Conservation (phyloP, 2,113 vertebrate genomes). For the Gallinago paraguaiae region DNA sequence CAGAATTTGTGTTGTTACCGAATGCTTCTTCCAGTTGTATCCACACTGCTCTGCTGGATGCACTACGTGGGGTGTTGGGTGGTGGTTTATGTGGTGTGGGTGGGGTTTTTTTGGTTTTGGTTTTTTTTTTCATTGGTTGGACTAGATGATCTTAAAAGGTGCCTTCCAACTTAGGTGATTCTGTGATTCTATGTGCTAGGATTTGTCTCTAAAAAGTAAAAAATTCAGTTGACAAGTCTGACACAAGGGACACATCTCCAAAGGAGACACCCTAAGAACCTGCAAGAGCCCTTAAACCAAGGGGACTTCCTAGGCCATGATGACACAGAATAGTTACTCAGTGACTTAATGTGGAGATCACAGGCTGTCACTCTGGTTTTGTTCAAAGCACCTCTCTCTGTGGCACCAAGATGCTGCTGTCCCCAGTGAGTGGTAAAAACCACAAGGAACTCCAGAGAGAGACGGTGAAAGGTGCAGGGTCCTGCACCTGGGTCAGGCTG, state of each 20-base stretch:
- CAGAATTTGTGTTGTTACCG: not conserved
- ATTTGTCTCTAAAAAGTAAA: not conserved
- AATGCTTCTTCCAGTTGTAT: not conserved
- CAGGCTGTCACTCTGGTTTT: not conserved
- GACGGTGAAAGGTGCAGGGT: too few relatives aligned
- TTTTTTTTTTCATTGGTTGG: too few relatives aligned
- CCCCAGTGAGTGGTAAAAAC: not conserved
- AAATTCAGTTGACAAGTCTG: not conserved
- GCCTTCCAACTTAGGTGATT: too few relatives aligned
- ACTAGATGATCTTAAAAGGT: too few relatives aligned
- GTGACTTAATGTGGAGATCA: not conserved
- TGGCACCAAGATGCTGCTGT: not conserved
- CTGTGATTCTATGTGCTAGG: not conserved
- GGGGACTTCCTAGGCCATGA: not conserved
- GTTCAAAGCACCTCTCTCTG: not conserved
- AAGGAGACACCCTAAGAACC: not conserved
- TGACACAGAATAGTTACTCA: not conserved
- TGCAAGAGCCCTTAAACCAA: not conserved
- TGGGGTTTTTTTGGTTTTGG: too few relatives aligned
- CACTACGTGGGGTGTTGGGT: not conserved
- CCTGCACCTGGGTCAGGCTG: too few relatives aligned
- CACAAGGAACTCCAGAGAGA: not conserved
- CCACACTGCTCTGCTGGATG: not conserved
- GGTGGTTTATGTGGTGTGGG: too few relatives aligned
- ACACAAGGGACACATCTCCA: not conserved